Base-by-base conservation (phyloP, 2,888 invertebrate genomes). In the Petrophora chlorosata region DNA sequence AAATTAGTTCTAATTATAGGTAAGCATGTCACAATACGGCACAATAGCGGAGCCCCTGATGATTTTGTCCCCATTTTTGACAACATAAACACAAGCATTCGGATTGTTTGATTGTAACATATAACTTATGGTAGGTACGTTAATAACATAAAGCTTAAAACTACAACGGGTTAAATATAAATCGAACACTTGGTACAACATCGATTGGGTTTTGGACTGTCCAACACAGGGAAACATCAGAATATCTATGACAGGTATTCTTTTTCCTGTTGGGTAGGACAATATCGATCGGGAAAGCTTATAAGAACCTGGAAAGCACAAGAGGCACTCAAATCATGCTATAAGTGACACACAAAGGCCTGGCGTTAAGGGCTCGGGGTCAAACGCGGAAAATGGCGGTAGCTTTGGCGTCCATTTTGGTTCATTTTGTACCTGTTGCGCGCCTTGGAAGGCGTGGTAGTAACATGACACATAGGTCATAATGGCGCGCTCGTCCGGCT, bases 401-500 rank as follows among this genome's bases (percentile, higher is more conserved):
- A 70, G 76, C 73, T 62, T 56, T 67, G 53, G 60, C 76, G 90
- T 91, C 80, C 78, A 74, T 73, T 67, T 66, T 70, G 59, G 67
- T 66, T 68, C 68, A 57, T 67, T 69, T 62, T 72, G 72, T 90
- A 98, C 98, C 98, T 98, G 98, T 93, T 97, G 97, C 87, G 98
- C 98, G 92, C 99, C 99, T 93, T 99, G 98, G 96, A 99, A 99
- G 91, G 99, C 99, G 93, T 99, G 99, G 93, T 99, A 99, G 94
- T 99, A 99, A 94, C 99, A 99, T 90, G 99, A 99, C 91, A 99
- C 99, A 92, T 99, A 99, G 80, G 99, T 99, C 99, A 99, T 99
- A 90, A 99, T 98, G 88, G 99, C 99, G 92, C 99, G 96, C 93
- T 99, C 99, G 92, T 99, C 99, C 90, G 99, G 99, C 93, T 98